Evolutionary conservation across 2,113 vertebrate species (phyloP), one percentile per base, ranked within the genome.

Genomic region (Aphyosemion australe): DNA sequence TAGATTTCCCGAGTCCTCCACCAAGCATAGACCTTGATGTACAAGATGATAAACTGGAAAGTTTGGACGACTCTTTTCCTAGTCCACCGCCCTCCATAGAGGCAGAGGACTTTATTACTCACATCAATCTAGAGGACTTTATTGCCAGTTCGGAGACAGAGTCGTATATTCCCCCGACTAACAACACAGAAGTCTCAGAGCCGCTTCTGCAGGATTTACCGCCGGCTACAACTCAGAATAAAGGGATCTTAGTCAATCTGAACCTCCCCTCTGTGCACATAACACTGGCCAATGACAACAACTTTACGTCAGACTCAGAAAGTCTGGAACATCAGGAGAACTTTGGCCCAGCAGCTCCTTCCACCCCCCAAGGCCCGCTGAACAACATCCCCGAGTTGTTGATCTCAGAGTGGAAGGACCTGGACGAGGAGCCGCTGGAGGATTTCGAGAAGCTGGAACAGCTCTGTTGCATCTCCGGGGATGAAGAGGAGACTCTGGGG

Each of bases 361-460:
- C 87, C 31, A 64, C 70, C 10, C 61, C 84, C 19, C 88, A 89
- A 42, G 69, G 72, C 56, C 79, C 87, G n/a, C 70, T 88, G 21
- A 91, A 87, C 55, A 85, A 85, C 55, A 86, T 93, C 58, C 93
- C 93, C 14, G 88, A 92, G 52, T 51, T 93, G 73, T 74, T 94
- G 62, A 92, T 94, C 79, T 94, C 93, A 34, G 92, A 93, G 59
- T 94, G 93, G 93, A 94, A 92, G 78, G 88, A 93, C 74, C 73
- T 93, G 82, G 91, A 94, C 9, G 91, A 93, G 66, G 93, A 94
- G 58, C 84, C 91, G 10, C 70, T 94, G 66, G 93, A 94, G 70
- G 92, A 94, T 61, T 94, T 94, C 79, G 93, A 94, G 78, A 94
- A 92, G 75, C 87, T 94, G 39, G 93, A 94, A 64, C 87, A 92